A percentile compares a stretch with the other conserved stretches of the same genome.
phyloP scores from a whole-genome alignment of 1,140 invertebrate species.

The Procambarus virginalis region DNA sequence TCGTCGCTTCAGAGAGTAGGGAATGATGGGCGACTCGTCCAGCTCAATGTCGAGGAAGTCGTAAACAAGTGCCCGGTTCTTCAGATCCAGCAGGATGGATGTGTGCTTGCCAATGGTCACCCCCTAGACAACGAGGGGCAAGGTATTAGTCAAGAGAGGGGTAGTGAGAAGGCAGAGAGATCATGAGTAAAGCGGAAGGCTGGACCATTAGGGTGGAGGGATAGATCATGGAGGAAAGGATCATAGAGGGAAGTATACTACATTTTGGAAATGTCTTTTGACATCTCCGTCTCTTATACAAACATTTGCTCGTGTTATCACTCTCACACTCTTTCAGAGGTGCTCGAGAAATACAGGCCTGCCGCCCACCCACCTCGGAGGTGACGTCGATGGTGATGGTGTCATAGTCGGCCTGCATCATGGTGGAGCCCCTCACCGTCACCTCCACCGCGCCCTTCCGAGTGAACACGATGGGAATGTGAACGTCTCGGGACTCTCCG shows the following conservation, averaged over 20 bases:
- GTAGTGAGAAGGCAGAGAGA: not conserved
- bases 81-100: slow-evolving; percentile 78
- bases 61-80: slow-evolving; percentile 77
- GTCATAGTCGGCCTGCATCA: slow-evolving; percentile 73
- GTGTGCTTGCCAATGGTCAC: slow-evolving; percentile 78
- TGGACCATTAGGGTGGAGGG: no score
- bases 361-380: slow-evolving; percentile 20
- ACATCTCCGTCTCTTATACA: no score
- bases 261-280: no score
- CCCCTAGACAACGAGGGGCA: slow-evolving; percentile 72
- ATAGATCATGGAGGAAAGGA: no score
- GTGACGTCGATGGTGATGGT: slow-evolving; percentile 59
- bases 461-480: slow-evolving; percentile 73
- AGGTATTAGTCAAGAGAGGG: no score
- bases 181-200: no score
- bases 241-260: no score
- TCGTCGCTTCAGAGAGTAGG: slow-evolving; percentile 77
- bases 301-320: no score
- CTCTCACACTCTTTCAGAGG: no score
- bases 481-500: slow-evolving; percentile 71
- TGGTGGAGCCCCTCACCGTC: slow-evolving; percentile 76
- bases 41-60: slow-evolving; percentile 78
- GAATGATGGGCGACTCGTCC: slow-evolving; percentile 78
- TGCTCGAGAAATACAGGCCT: no score
- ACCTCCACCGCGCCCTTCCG: slow-evolving; percentile 74